Evolutionary conservation across 1,140 invertebrate species (phyloP), one percentile per base, ranked within the genome.

Genomic region (Pogonus chalceus): DNA sequence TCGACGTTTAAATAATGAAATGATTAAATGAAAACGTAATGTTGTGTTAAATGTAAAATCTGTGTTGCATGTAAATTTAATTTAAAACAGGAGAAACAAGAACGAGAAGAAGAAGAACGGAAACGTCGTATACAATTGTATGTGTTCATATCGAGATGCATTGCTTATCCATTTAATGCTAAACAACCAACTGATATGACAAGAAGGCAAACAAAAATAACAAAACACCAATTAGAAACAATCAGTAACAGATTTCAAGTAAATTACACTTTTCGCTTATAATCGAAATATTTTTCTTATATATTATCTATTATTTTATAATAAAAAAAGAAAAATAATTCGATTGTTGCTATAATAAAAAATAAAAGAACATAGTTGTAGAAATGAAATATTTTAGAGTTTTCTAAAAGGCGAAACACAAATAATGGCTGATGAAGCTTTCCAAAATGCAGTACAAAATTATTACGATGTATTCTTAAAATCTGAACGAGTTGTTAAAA

Each of bases 181-280:
- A 99, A 99, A 74, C 96, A 99, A 72, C 93, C 95, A 0, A 96
- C 92, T 18, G 96, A 99, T 70, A 93, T 98, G 92, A 93, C 89
- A 14, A 79, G 87, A 65, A 75, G 92, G 52, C 89, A 92, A 65
- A 85, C 84, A 49, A 98, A 98, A 80, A 88, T 99, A 50, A 95
- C 89, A 23, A 92, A 95, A 70, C 88, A 95, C 70, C 95, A 98
- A 74, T 75, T 99, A 52, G 93, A 98, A 68, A 88, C 89, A 43
- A 93, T 98, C 59, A 91, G 90, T 71, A 88, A 90, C 64, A 81
- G 94, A 66, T 98, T 98, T 78, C 88, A 95, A 81, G 89, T 90
- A 73, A 71, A 14, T 53, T n/a, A n/a, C n/a, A n/a, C n/a, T n/a
- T n/a, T n/a, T n/a, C n/a, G n/a, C n/a, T 43, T 39, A 31, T 49